phyloP scores from a whole-genome alignment of 30 jellyfish, hydroid and myxozoan species.

The Hydractinia symbiolongicarpus region DNA sequence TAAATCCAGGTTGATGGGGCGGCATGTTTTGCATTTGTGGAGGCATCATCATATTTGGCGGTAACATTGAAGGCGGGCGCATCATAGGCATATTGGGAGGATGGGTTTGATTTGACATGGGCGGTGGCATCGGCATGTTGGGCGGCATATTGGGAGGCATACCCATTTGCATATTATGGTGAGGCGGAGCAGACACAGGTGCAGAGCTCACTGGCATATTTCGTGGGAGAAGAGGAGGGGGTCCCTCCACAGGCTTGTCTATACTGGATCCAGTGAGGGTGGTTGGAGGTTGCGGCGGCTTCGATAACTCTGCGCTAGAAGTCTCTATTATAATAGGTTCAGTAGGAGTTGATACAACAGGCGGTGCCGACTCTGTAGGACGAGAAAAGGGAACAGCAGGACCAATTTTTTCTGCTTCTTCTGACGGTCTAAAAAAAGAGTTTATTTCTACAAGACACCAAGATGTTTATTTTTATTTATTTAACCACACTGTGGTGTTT shows the following conservation, averaged over 20 bases:
- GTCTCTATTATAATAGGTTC: background rate
- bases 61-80: slow-evolving; percentile 62
- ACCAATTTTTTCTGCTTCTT: slow-evolving; percentile 76
- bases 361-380: slow-evolving; percentile 51
- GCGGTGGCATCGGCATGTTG: background rate
- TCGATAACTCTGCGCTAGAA: background rate
- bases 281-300: slow-evolving; percentile 45
- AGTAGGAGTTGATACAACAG: slow-evolving; percentile 30
- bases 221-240: slow-evolving; percentile 77
- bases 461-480: too few relatives aligned
- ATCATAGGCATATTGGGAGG: slow-evolving; percentile 34
- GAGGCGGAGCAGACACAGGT: slow-evolving; percentile 27
- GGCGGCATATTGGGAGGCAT: slow-evolving; percentile 30
- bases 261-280: slow-evolving; percentile 46
- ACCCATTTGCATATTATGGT: slow-evolving; percentile 12
- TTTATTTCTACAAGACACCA: background rate
- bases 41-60: slow-evolving; percentile 72
- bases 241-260: slow-evolving; percentile 41
- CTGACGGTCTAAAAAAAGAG: slow-evolving; percentile 59
- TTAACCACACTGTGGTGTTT: too few relatives aligned
- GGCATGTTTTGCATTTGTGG: slow-evolving; percentile 62
- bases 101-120: slow-evolving; percentile 5
- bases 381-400: slow-evolving; percentile 71
- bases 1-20: slow-evolving; percentile 67
- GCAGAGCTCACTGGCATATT: slow-evolving; percentile 49